These are phyloP conservation scores for Corella eumyota DNA, from an alignment of 23 tunicate genomes.

Conservation along the genomic window DNA sequence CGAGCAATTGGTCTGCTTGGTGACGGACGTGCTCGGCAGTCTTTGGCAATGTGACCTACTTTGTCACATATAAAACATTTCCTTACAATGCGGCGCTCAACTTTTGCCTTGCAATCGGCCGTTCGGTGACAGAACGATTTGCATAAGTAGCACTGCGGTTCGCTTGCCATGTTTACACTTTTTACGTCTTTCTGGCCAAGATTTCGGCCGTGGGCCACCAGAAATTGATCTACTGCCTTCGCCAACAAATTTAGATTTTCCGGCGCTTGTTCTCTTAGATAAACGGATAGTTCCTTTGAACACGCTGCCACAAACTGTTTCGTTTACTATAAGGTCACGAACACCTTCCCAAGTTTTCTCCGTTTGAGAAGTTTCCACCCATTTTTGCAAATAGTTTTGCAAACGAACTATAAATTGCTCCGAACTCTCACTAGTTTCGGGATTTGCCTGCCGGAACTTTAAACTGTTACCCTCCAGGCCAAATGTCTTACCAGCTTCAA, in stretches of 20 bases:
- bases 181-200: too few species aligned
- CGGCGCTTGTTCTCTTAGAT: constrained; percentile 14
- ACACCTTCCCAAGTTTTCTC: constrained; percentile 12
- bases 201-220: background rate
- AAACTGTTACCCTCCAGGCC: too few species aligned
- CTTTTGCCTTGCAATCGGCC: too few species aligned
- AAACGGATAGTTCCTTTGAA: constrained; percentile 1
- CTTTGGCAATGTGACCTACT: too few species aligned
- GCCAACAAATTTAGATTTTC: background rate
- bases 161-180: background rate
- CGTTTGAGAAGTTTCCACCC: too few species aligned
- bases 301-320: constrained; percentile 17
- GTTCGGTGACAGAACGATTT: background rate
- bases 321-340: constrained; percentile 3
- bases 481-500: too few species aligned
- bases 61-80: too few species aligned
- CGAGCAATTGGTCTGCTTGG: too few species aligned
- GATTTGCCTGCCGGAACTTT: constrained; percentile 23
- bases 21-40: too few species aligned
- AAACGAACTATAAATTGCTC: constrained; percentile 13
- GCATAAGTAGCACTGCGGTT: background rate
- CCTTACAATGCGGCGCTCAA: too few species aligned
- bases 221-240: constrained; percentile 1
- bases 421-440: constrained; percentile 10
- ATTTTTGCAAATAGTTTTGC: too few species aligned